Evolutionary conservation across 2,113 vertebrate species (phyloP), one percentile per base, ranked within the genome.

Genomic region (Protomyctophum bolini): DNA sequence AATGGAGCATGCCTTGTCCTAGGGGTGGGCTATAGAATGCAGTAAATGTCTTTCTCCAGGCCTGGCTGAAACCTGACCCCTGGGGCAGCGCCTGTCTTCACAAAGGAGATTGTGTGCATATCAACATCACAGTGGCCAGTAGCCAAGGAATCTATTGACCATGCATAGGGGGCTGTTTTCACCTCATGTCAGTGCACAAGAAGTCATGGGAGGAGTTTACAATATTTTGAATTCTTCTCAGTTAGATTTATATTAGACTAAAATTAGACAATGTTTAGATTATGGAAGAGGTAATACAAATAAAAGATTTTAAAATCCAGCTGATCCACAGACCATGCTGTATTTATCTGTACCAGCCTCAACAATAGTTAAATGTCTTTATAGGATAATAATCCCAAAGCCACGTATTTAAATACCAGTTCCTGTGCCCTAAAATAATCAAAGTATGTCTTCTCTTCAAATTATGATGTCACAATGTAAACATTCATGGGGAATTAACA

Each of bases 51-150:
- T 85, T 86, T 91, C 80, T 89, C 73, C 88, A 80, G 75, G 83
- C 83, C 81, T 73, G 80, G 85, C 72, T 93, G 92, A 88, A 94
- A 93, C 89, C 91, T 88, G 92, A 93, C 89, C 89, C 91, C 91
- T 75, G 75, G 89, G 91, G 90, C 86, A 91, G 91, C 87, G 89
- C 83, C 90, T 92, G 86, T 83, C 87, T 82, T 83, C 88, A 94
- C 92, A 92, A 93, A 92, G 91, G 83, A 88, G 91, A 91, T 91
- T 88, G 91, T 92, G 91, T 92, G 88, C 86, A 89, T 87, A 89
- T 91, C 90, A 92, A 87, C 91, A 91, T 91, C 89, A 91, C 86
- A 89, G 90, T 82, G 76, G 85, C 84, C 67, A 83, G 70, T 81
- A 77, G 87, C 86, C 84, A 73, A 85, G 79, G 85, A 82, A 72